Evolutionary conservation across 2,797 vertebrate species (phyloP), one percentile per base, ranked within the genome.

Genomic region (Melanotaenia trifasciata): DNA sequence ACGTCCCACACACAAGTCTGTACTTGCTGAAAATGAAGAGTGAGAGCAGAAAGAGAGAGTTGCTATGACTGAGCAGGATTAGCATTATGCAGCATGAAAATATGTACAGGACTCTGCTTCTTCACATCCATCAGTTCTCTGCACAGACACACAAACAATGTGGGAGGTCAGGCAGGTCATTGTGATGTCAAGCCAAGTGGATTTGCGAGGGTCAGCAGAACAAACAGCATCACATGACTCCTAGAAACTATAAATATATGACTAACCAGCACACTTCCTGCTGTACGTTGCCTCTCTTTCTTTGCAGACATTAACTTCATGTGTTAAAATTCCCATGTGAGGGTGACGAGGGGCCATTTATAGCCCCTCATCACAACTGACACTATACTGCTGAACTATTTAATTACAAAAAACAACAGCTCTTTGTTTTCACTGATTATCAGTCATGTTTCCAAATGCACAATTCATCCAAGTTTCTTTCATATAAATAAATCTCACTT

Each of bases 1-100:
- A 97, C 93, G 59, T 97, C 95, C 97, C 97, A 99, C 70, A 99
- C 95, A 83, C 94, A 88, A 0, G 84, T 94, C 66, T 94, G 92
- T 58, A 92, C 84, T 82, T 94, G 93, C 94, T 94, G 81, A 36
- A 78, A 85, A 68, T 78, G 81, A 88, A 78, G 53, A 80, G 53
- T 10, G 72, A 84, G 71, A 84, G 58, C 45, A 76, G 32, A 78
- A 47, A 71, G 54, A 77, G 45, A 72, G 11, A 75, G 36, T 43
- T 54, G 64, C 16, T 40, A 22, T 71, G 61, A 85, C 65, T 13
- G 54, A 83, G 73, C 60, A 30, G 33, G 0, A 80, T 67, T 33
- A 60, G 33, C 51, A 70, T 63, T 69, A 77, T 53, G 24, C 54
- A 64, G 67, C 30, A 43, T 70, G 61, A 79, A 72, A 82, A 76